A percentile compares a stretch with the other conserved stretches of the same genome.
Evolutionary conservation across 1,140 invertebrate species (phyloP).

Genomic region (Araneus ventricosus): DNA sequence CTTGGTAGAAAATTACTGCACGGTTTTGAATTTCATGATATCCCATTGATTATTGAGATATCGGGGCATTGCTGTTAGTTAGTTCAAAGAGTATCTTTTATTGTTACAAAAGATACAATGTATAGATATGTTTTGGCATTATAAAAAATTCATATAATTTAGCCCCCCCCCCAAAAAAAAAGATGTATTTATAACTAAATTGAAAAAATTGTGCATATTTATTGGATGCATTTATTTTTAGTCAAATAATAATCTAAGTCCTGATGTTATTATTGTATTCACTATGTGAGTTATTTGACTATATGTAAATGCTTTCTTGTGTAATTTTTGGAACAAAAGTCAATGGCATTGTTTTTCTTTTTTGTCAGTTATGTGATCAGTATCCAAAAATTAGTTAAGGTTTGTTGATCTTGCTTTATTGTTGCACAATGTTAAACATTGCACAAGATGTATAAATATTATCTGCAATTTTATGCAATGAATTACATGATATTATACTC

Average conservation of each 20-base stretch:
- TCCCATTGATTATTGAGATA: too few relatives aligned
- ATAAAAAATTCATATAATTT: too few relatives aligned
- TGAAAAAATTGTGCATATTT: background rate
- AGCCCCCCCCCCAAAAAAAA: too few relatives aligned
- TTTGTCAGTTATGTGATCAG: background rate
- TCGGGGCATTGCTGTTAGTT: too few relatives aligned
- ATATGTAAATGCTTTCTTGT: background rate
- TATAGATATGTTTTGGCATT: too few relatives aligned
- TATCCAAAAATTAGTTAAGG: background rate
- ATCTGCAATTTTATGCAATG: background rate
- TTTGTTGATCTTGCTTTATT: background rate
- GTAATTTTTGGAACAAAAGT: constrained; percentile 2
- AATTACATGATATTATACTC: background rate
- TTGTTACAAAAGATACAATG: too few relatives aligned
- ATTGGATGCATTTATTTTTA: constrained; percentile 2
- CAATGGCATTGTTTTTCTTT: background rate
- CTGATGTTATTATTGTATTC: constrained; percentile 8
- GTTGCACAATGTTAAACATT: background rate
- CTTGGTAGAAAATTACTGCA: too few relatives aligned
- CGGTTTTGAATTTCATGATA: too few relatives aligned
- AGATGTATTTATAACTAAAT: too few relatives aligned
- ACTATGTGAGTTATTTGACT: constrained; percentile 13
- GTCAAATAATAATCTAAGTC: constrained; percentile 13
- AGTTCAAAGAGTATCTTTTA: too few relatives aligned
- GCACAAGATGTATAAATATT: background rate